phyloP scores from a whole-genome alignment of 2,113 vertebrate genomes.

The Pelecanus crispus region DNA sequence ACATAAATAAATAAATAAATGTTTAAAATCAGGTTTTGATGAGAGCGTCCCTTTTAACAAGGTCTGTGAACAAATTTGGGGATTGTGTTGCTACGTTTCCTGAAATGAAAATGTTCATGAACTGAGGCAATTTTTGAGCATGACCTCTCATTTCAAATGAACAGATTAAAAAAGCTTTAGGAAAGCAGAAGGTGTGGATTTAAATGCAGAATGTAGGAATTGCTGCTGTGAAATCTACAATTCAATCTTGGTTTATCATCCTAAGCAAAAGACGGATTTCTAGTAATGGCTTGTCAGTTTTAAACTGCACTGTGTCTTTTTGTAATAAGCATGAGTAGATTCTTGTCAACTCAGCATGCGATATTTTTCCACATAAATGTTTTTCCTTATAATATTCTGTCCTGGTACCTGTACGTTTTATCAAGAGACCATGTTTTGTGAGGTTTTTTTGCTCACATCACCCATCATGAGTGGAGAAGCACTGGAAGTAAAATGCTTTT shows the following conservation, averaged over 20 bases:
- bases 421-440: background rate
- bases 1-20: background rate
- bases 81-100: background rate
- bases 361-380: background rate
- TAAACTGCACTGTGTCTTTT: background rate
- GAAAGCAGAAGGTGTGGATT: constrained; percentile 32
- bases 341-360: constrained; percentile 5
- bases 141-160: constrained; percentile 50
- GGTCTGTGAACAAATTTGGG: background rate
- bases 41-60: background rate
- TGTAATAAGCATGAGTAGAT: constrained; percentile 29
- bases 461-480: background rate
- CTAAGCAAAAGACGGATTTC: constrained; percentile 41
- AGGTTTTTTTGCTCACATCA: background rate
- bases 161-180: constrained; percentile 1
- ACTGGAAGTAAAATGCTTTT: background rate
- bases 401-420: background rate
- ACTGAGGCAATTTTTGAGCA: background rate
- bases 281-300: constrained; percentile 44
- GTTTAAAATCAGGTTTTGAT: background rate
- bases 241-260: constrained; percentile 62
- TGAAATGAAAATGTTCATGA: background rate
- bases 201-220: background rate
- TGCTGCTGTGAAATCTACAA: constrained; percentile 48
- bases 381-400: background rate